Conservation (phyloP, 2,888 invertebrate genomes). For the Calliopum simillimum region DNA sequence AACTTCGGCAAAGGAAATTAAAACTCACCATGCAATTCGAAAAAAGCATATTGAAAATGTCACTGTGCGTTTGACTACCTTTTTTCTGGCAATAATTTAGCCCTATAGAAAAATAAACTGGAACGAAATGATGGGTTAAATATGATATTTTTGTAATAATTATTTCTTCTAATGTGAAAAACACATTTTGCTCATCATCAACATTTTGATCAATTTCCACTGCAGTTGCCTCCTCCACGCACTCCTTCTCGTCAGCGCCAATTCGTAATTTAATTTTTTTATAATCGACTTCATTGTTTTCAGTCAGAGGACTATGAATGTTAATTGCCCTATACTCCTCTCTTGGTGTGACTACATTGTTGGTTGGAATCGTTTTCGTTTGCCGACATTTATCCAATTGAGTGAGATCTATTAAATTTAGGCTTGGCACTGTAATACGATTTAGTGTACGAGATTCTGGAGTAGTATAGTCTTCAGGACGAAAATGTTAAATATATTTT, state of each 20-base stretch:
- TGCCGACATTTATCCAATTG: slow-evolving; percentile 41
- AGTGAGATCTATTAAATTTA: slow-evolving; percentile 49
- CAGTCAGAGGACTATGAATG: too few species aligned
- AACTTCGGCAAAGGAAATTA: too few species aligned
- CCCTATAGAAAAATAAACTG: too few species aligned
- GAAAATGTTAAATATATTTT: too few species aligned
- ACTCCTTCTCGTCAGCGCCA: not conserved
- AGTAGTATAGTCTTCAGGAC: slow-evolving; percentile 52
- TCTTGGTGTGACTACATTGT: not conserved
- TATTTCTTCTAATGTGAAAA: not conserved
- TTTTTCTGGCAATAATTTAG: too few species aligned
- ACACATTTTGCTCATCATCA: slow-evolving; percentile 7
- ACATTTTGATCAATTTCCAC: not conserved
- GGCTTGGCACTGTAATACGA: slow-evolving; percentile 49
- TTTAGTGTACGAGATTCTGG: slow-evolving; percentile 51
- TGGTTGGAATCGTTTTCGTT: slow-evolving; percentile 4
- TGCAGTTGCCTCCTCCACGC: not conserved
- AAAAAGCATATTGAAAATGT: too few species aligned
- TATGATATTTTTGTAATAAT: too few species aligned
- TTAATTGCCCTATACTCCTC: too few species aligned
- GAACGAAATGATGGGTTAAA: too few species aligned
- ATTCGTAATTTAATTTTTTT: not conserved
- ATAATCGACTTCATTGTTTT: not conserved
- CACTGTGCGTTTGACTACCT: too few species aligned
- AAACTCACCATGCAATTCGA: too few species aligned